Conservation (phyloP, 1,140 invertebrate genomes). For the Drosophila tropicalis region DNA sequence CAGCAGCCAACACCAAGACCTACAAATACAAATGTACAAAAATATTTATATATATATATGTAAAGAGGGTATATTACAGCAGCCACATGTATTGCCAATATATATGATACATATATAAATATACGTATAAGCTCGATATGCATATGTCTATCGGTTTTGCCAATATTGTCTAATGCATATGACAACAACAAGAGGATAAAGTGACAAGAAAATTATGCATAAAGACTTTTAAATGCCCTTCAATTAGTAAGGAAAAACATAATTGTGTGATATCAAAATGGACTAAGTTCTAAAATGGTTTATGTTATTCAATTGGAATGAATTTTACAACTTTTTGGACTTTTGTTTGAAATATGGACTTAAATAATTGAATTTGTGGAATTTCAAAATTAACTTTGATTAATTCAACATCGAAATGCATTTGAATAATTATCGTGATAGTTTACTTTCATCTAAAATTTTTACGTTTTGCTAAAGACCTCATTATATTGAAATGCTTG, state of each 20-base stretch:
- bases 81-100: conserved; percentile 11
- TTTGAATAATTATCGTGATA: no score
- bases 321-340: no score
- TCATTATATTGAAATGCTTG: neutral
- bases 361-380: no score
- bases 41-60: neutral
- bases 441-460: no score
- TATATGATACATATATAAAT: neutral
- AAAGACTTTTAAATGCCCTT: conserved; percentile 1
- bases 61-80: neutral
- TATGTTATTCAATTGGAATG: no score
- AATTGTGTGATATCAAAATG: no score
- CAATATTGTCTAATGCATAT: conserved; percentile 13
- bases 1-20: conserved; percentile 22
- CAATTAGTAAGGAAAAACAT: neutral
- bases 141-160: neutral
- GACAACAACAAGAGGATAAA: conserved; percentile 1
- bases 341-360: no score
- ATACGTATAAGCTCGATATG: neutral
- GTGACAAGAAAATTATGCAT: neutral
- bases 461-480: no score
- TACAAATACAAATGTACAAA: conserved; percentile 32
- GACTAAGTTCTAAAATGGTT: no score
- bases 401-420: no score
- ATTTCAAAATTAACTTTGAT: no score